A percentile compares a stretch with the other conserved stretches of the same genome.
Conservation (phyloP, 1,140 invertebrate genomes). For the Spodoptera litura region DNA sequence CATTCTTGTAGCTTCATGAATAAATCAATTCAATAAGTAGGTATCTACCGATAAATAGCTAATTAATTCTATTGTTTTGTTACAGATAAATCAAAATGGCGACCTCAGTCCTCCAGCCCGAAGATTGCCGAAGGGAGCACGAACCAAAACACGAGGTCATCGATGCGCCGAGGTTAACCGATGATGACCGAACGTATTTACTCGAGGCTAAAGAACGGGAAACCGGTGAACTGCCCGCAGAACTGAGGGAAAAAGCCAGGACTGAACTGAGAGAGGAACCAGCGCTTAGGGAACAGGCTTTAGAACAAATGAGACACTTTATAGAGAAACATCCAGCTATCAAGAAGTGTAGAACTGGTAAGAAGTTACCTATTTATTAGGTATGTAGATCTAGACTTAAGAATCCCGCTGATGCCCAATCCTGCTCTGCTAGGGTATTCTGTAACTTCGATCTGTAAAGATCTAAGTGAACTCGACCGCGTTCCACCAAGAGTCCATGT, state of each 20-base stretch:
- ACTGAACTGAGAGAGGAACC: slow-evolving; percentile 91
- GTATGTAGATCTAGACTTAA: too few species aligned
- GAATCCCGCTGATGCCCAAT: too few species aligned
- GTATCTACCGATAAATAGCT: too few species aligned
- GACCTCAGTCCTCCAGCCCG: slow-evolving; percentile 79
- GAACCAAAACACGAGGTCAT: slow-evolving; percentile 69
- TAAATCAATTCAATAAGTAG: too few species aligned
- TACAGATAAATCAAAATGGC: slow-evolving; percentile 73
- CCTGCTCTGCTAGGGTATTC: too few species aligned
- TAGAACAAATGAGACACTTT: slow-evolving; percentile 91
- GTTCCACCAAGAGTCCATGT: too few species aligned
- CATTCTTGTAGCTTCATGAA: too few species aligned
- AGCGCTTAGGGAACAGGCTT: slow-evolving; percentile 88
- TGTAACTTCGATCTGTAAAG: too few species aligned
- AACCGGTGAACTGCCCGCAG: slow-evolving; percentile 71
- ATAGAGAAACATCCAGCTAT: slow-evolving; percentile 92
- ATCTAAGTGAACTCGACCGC: too few species aligned
- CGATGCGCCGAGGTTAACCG: slow-evolving; percentile 66
- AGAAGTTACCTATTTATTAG: slow-evolving; percentile 49
- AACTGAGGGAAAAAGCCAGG: slow-evolving; percentile 87
- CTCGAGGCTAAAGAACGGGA: slow-evolving; percentile 76
- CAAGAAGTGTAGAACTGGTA: slow-evolving; percentile 90
- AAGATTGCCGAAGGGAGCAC: slow-evolving; percentile 73
- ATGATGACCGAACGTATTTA: slow-evolving; percentile 73
- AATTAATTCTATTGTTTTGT: slow-evolving; percentile 29